phyloP scores from a whole-genome alignment of 2,113 vertebrate species.

The Stictonetta naevosa region DNA sequence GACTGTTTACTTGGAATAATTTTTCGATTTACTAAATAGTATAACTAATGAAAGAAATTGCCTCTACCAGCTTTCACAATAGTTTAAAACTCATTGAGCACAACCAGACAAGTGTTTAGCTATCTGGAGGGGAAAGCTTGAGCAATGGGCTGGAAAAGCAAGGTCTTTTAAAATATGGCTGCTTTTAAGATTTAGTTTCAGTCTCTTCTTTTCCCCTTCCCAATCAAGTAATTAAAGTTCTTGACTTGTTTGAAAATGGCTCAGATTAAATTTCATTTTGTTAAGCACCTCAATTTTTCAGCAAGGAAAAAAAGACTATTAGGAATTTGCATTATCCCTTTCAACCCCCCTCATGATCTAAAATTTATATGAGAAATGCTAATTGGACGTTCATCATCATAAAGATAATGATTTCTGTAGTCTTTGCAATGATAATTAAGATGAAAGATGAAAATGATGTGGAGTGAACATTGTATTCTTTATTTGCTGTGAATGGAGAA shows the following conservation, averaged over 20 bases:
- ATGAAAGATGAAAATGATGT: constrained; percentile 81
- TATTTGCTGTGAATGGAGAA: constrained; percentile 66
- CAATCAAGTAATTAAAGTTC: constrained; percentile 80
- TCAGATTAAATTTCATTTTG: constrained; percentile 82
- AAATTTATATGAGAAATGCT: constrained; percentile 84
- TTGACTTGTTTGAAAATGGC: constrained; percentile 77
- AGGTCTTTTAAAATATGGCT: constrained; percentile 68
- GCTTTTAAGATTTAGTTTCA: constrained; percentile 67
- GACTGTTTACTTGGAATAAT: constrained; percentile 68
- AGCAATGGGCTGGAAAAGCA: constrained; percentile 63
- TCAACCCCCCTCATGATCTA: constrained; percentile 75
- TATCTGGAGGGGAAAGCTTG: constrained; percentile 44
- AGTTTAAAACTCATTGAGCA: constrained; percentile 71
- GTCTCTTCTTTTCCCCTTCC: constrained; percentile 27
- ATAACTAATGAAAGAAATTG: constrained; percentile 64
- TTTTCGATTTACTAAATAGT: constrained; percentile 57
- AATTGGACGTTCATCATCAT: constrained; percentile 81
- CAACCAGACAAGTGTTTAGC: constrained; percentile 60
- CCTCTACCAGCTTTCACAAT: constrained; percentile 54
- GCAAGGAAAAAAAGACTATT: constrained; percentile 73
- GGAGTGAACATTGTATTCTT: constrained; percentile 64
- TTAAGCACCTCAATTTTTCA: constrained; percentile 81
- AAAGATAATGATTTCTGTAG: constrained; percentile 82
- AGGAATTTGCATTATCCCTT: constrained; percentile 79
- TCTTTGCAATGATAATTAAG: constrained; percentile 80